A percentile compares a stretch with the other conserved stretches of the same genome.
Conservation (phyloP, 2,113 vertebrate genomes). For the Anoplopoma fimbria region DNA sequence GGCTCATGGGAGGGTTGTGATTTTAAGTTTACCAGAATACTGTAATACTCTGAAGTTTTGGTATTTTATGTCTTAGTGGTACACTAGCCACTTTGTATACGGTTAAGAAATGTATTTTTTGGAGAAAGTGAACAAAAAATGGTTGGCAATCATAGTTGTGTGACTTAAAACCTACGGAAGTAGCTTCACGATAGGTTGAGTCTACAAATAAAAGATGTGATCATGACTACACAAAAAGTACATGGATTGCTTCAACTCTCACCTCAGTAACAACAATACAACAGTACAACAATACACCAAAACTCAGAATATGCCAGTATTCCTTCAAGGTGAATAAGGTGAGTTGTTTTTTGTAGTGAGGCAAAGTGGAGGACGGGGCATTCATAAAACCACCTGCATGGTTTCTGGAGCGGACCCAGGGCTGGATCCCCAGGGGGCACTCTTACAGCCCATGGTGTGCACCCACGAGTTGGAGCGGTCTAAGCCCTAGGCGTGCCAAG, state of each 20-base stretch:
- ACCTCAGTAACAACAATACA: constrained; percentile 12
- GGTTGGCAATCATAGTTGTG: not conserved
- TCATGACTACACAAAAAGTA: not conserved
- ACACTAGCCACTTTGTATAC: not conserved
- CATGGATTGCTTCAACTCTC: not conserved
- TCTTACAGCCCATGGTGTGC: constrained; percentile 99
- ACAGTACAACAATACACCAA: constrained; percentile 66
- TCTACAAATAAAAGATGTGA: constrained; percentile 13
- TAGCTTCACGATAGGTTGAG: not conserved
- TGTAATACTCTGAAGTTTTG: constrained; percentile 72
- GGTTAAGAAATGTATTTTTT: not conserved
- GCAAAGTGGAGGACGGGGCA: constrained; percentile 70
- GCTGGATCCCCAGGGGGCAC: constrained; percentile 98
- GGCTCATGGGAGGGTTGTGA: constrained; percentile 59
- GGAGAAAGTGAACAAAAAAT: not conserved
- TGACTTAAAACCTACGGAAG: constrained; percentile 7
- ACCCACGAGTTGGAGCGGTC: constrained; percentile 99
- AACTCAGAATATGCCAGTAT: constrained; percentile 74
- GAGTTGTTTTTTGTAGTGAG: constrained; percentile 54
- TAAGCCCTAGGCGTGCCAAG: constrained; percentile 95
- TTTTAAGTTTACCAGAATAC: constrained; percentile 62
- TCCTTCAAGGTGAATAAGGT: constrained; percentile 57
- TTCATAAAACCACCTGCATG: constrained; percentile 95
- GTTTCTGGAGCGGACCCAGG: constrained; percentile 96
- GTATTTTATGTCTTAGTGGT: constrained; percentile 53